phyloP scores from a whole-genome alignment of 1,140 invertebrate species.

The Hycleus phaleratus region DNA sequence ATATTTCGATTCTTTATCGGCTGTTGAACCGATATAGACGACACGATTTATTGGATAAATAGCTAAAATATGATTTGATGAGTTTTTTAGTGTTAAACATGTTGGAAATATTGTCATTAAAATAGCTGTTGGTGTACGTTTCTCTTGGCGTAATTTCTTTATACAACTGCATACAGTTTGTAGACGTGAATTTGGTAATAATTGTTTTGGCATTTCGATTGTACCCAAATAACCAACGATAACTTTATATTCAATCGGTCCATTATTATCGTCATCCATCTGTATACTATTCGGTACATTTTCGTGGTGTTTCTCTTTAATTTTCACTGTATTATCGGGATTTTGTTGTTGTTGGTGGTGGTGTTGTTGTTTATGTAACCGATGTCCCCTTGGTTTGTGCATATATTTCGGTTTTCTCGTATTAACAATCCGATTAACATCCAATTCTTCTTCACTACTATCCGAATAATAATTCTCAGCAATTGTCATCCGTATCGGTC shows the following conservation, averaged over 20 bases:
- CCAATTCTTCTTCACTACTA: conserved; percentile 54
- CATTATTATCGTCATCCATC: conserved; percentile 40
- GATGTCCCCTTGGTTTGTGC: conserved; percentile 38
- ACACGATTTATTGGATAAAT: conserved; percentile 80
- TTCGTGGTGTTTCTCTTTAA: background rate
- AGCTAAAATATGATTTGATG: conserved; percentile 59
- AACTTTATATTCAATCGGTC: conserved; percentile 67
- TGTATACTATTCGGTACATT: background rate
- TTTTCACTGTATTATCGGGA: background rate
- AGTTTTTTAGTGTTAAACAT: conserved; percentile 67
- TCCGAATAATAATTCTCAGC: conserved; percentile 84
- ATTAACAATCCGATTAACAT: conserved; percentile 44
- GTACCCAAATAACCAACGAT: conserved; percentile 92
- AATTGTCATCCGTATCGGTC: conserved; percentile 70
- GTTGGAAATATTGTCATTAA: conserved; percentile 76
- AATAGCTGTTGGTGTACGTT: conserved; percentile 79
- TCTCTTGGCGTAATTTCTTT: conserved; percentile 78
- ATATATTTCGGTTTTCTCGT: conserved; percentile 57
- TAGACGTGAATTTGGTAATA: conserved; percentile 65
- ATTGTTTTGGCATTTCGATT: conserved; percentile 87
- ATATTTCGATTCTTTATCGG: conserved; percentile 83
- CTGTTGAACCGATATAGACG: conserved; percentile 81
- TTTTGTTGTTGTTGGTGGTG: conserved; percentile 4
- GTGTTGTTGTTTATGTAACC: conserved; percentile 21
- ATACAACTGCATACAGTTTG: conserved; percentile 74